These are phyloP conservation scores for Stercorarius parasiticus DNA, from an alignment of 2,113 vertebrate genomes.

Conservation along the genomic window DNA sequence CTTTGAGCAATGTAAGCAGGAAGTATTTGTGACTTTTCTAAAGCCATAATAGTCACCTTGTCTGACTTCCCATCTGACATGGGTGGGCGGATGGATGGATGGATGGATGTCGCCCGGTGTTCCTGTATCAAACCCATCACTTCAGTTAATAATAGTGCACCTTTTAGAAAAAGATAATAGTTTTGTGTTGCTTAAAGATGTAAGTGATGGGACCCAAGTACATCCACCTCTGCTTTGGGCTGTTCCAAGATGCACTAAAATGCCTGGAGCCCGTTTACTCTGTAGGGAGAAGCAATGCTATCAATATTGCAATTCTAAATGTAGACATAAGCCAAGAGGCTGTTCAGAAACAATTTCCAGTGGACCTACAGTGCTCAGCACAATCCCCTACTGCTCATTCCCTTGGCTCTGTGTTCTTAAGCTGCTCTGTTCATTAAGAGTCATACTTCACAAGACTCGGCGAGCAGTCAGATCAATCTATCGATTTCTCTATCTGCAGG, in stretches of 20 bases:
- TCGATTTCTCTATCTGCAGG: neutral
- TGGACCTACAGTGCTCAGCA: neutral
- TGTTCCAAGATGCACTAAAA: neutral
- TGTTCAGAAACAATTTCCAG: neutral
- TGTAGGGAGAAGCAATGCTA: neutral
- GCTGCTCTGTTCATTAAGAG: neutral
- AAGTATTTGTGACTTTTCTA: neutral
- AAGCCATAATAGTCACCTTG: neutral
- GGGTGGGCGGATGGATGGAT: neutral
- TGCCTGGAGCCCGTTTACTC: neutral
- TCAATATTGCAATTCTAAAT: neutral
- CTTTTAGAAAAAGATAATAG: neutral
- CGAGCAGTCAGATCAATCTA: neutral
- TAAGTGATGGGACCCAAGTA: neutral
- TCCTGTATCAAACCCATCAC: neutral
- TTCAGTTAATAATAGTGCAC: neutral
- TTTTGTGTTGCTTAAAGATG: neutral
- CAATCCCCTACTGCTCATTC: neutral
- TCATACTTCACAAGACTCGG: neutral
- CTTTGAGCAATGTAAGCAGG: neutral
- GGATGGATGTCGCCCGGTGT: neutral
- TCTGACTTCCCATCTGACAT: neutral
- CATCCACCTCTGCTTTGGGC: neutral
- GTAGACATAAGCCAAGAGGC: neutral
- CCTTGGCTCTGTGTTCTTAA: neutral